A percentile compares a stretch with the other conserved stretches of the same genome.
Conservation (phyloP, 2,888 invertebrate species). For the Tillus elongatus region DNA sequence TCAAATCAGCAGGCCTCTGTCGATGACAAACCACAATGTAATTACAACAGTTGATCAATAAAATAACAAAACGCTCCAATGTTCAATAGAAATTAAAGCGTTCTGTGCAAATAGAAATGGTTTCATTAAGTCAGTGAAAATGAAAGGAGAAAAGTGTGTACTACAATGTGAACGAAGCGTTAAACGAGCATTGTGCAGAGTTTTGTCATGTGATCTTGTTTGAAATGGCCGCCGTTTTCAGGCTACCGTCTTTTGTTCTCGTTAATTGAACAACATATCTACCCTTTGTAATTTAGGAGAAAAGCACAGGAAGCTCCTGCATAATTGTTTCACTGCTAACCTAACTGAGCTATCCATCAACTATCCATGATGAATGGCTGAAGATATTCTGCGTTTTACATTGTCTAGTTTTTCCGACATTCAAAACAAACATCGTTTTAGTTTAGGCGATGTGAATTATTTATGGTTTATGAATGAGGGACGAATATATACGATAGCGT, state of each 20-base stretch:
- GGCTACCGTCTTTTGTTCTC: slow-evolving; percentile 21
- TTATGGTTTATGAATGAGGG: too few relatives aligned
- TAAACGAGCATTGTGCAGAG: slow-evolving; percentile 23
- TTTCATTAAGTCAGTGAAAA: slow-evolving; percentile 22
- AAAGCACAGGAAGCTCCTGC: slow-evolving; percentile 13
- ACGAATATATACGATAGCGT: too few relatives aligned
- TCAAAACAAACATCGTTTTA: too few relatives aligned
- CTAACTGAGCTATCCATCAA: slow-evolving; percentile 12
- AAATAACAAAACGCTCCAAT: too few relatives aligned
- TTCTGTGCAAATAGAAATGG: slow-evolving; percentile 14
- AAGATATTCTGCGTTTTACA: too few relatives aligned
- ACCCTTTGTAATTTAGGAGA: slow-evolving; percentile 15
- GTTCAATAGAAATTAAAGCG: neutral
- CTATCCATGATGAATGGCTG: slow-evolving; percentile 9
- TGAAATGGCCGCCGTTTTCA: slow-evolving; percentile 20
- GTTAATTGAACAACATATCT: slow-evolving; percentile 24
- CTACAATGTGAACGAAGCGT: slow-evolving; percentile 23
- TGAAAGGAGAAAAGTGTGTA: slow-evolving; percentile 19
- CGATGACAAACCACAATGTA: too few relatives aligned
- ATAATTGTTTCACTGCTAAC: slow-evolving; percentile 18
- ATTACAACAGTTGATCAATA: too few relatives aligned
- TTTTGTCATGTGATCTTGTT: slow-evolving; percentile 22
- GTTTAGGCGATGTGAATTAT: too few relatives aligned
- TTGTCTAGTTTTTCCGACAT: too few relatives aligned
- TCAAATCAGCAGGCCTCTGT: too few relatives aligned